Evolutionary conservation across 2,888 invertebrate species (phyloP).

Genomic region (Pachymerium ferrugineum): DNA sequence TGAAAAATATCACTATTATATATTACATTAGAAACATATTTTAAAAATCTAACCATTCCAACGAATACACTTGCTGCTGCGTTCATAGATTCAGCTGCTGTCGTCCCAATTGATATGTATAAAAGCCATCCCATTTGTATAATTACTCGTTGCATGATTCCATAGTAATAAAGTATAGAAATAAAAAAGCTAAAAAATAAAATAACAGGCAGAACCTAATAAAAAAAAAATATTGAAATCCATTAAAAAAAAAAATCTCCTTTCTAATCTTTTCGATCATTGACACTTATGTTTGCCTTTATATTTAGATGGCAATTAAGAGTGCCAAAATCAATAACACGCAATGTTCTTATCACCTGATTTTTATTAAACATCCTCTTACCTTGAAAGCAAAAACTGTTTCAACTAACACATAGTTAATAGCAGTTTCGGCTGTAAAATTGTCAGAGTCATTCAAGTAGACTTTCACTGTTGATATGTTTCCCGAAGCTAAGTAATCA

Average conservation of each 20-base stretch:
- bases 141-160: conserved; percentile 50
- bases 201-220: conserved; percentile 48
- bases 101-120: conserved; percentile 49
- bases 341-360: too few species aligned
- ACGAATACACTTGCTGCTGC: conserved; percentile 54
- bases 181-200: conserved; percentile 51
- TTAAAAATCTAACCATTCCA: conserved; percentile 49
- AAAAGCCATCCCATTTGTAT: conserved; percentile 48
- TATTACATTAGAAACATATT: neutral
- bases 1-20: conserved; percentile 48
- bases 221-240: neutral
- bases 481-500: conserved; percentile 51
- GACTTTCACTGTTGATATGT: conserved; percentile 44
- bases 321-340: too few species aligned
- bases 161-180: conserved; percentile 50
- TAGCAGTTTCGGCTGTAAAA: neutral
- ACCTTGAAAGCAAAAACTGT: conserved; percentile 81
- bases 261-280: too few species aligned
- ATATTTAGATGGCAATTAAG: neutral
- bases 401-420: conserved; percentile 12
- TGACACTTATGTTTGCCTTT: too few species aligned
- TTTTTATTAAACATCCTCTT: conserved; percentile 45
- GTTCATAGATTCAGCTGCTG: conserved; percentile 52
- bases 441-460: conserved; percentile 45
- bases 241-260: too few species aligned